phyloP scores from a whole-genome alignment of 2,113 vertebrate genomes.

The Miniopterus natalensis region DNA sequence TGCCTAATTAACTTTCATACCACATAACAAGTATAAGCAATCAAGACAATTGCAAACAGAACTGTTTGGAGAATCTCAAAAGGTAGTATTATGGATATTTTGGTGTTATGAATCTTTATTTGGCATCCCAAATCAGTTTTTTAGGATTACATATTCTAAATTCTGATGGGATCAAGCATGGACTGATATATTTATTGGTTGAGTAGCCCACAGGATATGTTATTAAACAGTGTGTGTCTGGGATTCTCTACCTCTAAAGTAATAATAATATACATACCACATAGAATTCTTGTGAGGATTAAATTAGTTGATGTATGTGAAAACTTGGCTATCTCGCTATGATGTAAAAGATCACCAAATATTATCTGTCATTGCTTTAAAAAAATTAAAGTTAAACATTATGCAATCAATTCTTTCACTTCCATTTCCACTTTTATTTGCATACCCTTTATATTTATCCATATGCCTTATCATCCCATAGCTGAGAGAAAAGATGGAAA shows the following conservation, averaged over 20 bases:
- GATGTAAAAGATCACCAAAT: conserved; percentile 32
- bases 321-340: background rate
- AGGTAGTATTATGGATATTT: background rate
- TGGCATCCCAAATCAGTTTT: background rate
- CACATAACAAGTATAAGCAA: background rate
- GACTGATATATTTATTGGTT: background rate
- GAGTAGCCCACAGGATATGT: background rate
- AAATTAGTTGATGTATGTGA: background rate
- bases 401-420: background rate
- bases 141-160: background rate
- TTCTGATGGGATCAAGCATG: background rate
- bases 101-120: background rate
- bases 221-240: background rate
- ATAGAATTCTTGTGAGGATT: background rate
- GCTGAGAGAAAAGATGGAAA: background rate
- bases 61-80: background rate
- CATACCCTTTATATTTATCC: background rate
- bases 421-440: background rate
- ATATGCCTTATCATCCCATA: background rate
- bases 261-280: background rate
- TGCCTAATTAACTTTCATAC: background rate
- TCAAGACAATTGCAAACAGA: background rate
- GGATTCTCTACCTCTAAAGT: conserved; percentile 24
- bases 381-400: background rate
- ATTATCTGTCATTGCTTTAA: background rate